Percentiles rank a stretch among this genome's conserved stretches.
phyloP scores from a whole-genome alignment of 2,888 invertebrate species.

The Labia minor region DNA sequence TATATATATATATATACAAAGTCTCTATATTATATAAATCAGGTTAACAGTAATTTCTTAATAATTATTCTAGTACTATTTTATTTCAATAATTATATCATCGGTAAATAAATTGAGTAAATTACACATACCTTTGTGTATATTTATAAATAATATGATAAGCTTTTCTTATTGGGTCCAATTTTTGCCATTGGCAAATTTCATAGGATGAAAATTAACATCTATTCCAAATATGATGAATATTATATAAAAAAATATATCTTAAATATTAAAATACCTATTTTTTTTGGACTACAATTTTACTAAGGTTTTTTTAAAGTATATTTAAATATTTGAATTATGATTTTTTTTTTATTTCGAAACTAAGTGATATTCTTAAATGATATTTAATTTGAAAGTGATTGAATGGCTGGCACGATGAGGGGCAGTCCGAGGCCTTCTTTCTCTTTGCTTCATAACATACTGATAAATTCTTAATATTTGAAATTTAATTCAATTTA shows the following conservation, averaged over 20 bases:
- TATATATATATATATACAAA: too few relatives aligned
- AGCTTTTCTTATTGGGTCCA: slow-evolving; percentile 7
- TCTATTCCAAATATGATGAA: neutral
- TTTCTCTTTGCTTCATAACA: neutral
- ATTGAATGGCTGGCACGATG: neutral
- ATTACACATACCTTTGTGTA: too few relatives aligned
- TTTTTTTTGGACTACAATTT: neutral
- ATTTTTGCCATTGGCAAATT: neutral
- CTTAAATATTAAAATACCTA: neutral
- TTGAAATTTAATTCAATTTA: too few relatives aligned
- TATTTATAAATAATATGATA: neutral
- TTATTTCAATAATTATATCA: too few relatives aligned
- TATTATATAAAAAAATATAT: neutral
- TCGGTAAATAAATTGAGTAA: too few relatives aligned
- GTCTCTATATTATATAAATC: too few relatives aligned
- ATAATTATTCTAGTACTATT: too few relatives aligned
- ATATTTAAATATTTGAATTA: too few relatives aligned
- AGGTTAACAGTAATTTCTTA: too few relatives aligned
- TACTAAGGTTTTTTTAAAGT: neutral
- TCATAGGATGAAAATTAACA: neutral
- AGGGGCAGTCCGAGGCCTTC: slow-evolving; percentile 4
- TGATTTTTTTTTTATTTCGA: neutral
- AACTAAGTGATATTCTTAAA: neutral
- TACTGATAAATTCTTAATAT: neutral
- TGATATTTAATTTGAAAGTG: neutral